phyloP scores from a whole-genome alignment of 2,888 invertebrate genomes.

The Brachyptera risi region DNA sequence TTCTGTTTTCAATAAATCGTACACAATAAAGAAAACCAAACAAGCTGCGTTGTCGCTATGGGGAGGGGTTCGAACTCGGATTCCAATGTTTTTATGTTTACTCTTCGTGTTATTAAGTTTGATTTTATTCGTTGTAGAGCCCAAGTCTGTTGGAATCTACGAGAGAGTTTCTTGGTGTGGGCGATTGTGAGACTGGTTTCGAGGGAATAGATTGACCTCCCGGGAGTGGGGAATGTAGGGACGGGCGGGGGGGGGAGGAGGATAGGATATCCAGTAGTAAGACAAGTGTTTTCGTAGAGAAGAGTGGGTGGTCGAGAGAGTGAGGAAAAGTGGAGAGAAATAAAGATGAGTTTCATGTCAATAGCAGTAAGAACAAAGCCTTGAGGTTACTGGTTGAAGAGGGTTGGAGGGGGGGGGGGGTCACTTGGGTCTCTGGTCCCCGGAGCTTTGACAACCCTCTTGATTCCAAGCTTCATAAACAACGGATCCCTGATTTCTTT shows the following conservation, averaged over 20 bases:
- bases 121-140: too few relatives aligned
- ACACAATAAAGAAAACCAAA: too few relatives aligned
- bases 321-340: background rate
- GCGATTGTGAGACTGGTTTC: background rate
- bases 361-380: background rate
- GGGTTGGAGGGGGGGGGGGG: background rate
- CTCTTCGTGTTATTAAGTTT: too few relatives aligned
- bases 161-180: too few relatives aligned
- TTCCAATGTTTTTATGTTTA: too few relatives aligned
- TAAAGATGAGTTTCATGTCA: background rate
- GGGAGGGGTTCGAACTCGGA: too few relatives aligned
- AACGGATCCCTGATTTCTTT: background rate
- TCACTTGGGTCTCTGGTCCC: background rate
- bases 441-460: background rate
- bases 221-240: too few relatives aligned
- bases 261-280: background rate
- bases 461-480: background rate
- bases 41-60: too few relatives aligned
- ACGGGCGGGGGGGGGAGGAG: too few relatives aligned
- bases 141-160: too few relatives aligned
- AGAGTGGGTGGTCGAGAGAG: too few relatives aligned
- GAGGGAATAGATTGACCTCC: background rate
- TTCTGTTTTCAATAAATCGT: too few relatives aligned
- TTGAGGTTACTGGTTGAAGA: background rate
- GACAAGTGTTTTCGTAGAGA: background rate